Evolutionary conservation across 2,797 vertebrate species (phyloP).

Genomic region (Melanotaenia maccullochi): DNA sequence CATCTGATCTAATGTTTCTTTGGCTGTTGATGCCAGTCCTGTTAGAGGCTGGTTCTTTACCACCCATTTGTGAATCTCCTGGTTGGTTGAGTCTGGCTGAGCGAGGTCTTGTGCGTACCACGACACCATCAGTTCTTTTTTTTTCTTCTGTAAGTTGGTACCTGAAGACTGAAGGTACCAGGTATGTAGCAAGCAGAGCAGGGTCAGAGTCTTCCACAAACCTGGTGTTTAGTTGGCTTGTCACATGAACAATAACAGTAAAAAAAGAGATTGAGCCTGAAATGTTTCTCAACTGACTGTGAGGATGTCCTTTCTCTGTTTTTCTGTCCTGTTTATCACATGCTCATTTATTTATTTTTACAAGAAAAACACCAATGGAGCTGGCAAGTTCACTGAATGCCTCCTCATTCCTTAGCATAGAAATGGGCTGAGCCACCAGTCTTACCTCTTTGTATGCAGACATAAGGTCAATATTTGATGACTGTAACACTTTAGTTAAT

Average conservation of each 20-base stretch:
- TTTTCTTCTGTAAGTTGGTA: not conserved
- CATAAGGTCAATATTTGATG: too few relatives aligned
- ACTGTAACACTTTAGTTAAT: too few relatives aligned
- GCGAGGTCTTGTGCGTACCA: not conserved
- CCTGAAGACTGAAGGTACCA: not conserved
- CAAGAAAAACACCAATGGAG: too few relatives aligned
- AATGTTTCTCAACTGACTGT: not conserved
- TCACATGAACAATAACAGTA: too few relatives aligned
- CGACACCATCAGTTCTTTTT: not conserved
- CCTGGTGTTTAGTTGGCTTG: slow-evolving; percentile 4
- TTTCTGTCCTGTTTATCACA: too few relatives aligned
- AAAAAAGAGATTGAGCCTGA: too few relatives aligned
- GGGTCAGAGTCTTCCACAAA: not conserved
- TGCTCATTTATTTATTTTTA: too few relatives aligned
- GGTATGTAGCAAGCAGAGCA: not conserved
- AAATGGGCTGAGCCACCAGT: too few relatives aligned
- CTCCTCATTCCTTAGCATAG: too few relatives aligned
- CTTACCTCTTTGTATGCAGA: too few relatives aligned
- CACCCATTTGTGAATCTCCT: not conserved
- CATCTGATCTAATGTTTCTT: not conserved
- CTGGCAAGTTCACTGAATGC: too few relatives aligned
- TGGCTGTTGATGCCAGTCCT: not conserved
- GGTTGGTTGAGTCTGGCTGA: too few relatives aligned
- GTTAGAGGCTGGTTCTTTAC: not conserved
- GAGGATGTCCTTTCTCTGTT: not conserved